These are phyloP conservation scores for Neotoma lepida DNA, from an alignment of 2,113 vertebrate genomes.

Conservation along the genomic window DNA sequence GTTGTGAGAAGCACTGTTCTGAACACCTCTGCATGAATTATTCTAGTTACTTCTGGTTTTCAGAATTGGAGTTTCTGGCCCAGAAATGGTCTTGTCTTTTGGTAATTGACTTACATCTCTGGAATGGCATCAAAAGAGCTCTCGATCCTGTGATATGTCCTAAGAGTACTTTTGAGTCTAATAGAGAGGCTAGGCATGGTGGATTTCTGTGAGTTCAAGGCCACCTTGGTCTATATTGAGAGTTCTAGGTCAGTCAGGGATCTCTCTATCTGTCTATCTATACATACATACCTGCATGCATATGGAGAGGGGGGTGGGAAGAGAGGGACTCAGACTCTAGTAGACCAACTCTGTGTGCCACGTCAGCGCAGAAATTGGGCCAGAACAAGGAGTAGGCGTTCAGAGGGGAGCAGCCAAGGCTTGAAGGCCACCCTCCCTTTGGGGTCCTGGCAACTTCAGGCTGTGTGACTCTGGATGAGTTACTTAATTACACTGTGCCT, in stretches of 20 bases:
- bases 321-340: neutral
- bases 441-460: neutral
- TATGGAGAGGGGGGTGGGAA: too few species aligned
- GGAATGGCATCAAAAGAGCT: neutral
- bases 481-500: neutral
- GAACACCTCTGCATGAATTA: rapidly evolving
- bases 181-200: neutral
- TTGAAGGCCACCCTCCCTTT: neutral
- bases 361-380: neutral
- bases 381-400: neutral
- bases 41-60: neutral
- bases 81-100: neutral
- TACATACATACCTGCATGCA: neutral
- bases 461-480: neutral
- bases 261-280: neutral
- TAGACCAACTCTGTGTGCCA: neutral
- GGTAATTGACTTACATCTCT: neutral
- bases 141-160: neutral
- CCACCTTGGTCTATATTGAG: neutral
- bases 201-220: neutral
- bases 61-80: neutral
- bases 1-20: neutral
- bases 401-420: neutral
- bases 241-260: neutral
- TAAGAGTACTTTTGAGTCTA: neutral